phyloP scores from a whole-genome alignment of 1,140 invertebrate genomes.

The Gonatopus flavifemur region DNA sequence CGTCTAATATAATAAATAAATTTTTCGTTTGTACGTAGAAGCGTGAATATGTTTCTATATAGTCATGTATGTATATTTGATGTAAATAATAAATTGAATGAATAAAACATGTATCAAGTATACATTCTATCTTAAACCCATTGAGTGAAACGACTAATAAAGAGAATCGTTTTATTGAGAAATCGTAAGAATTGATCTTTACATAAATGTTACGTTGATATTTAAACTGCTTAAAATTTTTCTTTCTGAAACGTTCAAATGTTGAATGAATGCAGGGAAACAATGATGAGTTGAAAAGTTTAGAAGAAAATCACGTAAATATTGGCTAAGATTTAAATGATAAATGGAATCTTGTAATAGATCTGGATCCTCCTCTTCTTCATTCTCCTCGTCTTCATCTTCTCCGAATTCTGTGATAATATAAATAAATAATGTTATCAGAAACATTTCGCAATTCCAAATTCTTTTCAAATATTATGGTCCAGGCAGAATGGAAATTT shows the following conservation, averaged over 20 bases:
- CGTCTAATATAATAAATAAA: too few species aligned
- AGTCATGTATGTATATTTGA: too few species aligned
- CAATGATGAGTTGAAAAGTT: slow-evolving; percentile 65
- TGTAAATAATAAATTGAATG: slow-evolving; percentile 21
- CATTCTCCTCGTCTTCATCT: slow-evolving; percentile 44
- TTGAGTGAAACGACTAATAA: neutral
- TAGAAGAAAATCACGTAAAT: slow-evolving; percentile 64
- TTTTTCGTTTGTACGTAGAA: slow-evolving; percentile 25
- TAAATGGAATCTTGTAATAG: slow-evolving; percentile 65
- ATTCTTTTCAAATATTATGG: too few species aligned
- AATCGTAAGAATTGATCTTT: slow-evolving; percentile 24
- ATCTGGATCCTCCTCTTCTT: slow-evolving; percentile 61
- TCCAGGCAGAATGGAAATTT: too few species aligned
- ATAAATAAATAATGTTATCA: slow-evolving; percentile 34
- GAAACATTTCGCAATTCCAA: slow-evolving; percentile 17
- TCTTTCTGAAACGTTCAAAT: slow-evolving; percentile 59
- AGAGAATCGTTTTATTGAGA: slow-evolving; percentile 27
- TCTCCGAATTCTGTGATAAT: slow-evolving; percentile 34
- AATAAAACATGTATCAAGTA: slow-evolving; percentile 24
- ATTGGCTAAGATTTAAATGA: slow-evolving; percentile 63
- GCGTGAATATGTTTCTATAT: slow-evolving; percentile 18
- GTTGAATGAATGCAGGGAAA: slow-evolving; percentile 62
- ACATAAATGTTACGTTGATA: slow-evolving; percentile 37
- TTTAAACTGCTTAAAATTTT: slow-evolving; percentile 52
- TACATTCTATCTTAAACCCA: neutral